Percentiles rank a stretch among this genome's conserved stretches.
phyloP scores from a whole-genome alignment of 2,113 vertebrate species.

The Chauna torquata region DNA sequence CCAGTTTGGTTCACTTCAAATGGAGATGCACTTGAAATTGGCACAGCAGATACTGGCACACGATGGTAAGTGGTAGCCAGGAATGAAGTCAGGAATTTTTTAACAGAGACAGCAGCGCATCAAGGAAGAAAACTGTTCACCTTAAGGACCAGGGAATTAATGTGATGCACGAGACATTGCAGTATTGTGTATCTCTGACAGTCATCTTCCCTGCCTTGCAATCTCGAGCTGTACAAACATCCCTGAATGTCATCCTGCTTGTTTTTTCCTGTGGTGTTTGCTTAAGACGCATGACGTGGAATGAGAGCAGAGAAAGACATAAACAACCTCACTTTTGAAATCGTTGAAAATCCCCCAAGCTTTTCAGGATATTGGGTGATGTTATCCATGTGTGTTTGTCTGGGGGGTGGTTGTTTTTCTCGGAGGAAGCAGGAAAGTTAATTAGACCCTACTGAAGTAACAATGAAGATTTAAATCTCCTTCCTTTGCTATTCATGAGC shows the following conservation, averaged over 20 bases:
- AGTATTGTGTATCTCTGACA: neutral
- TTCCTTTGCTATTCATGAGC: slow-evolving; percentile 18
- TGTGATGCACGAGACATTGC: neutral
- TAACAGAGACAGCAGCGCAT: neutral
- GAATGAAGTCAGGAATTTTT: neutral
- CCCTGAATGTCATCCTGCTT: neutral
- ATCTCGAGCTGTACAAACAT: neutral
- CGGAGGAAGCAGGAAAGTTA: neutral
- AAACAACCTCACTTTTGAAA: neutral
- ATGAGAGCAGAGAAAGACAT: neutral
- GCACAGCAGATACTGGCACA: neutral
- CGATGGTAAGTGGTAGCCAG: neutral
- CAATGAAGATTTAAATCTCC: slow-evolving; percentile 39
- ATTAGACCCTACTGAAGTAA: slow-evolving; percentile 47
- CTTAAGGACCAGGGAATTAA: neutral
- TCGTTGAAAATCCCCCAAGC: neutral
- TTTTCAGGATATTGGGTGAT: slow-evolving; percentile 41
- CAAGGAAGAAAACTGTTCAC: neutral
- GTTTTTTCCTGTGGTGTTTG: neutral
- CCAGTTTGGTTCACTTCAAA: neutral
- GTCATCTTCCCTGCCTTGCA: neutral
- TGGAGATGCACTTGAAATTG: neutral
- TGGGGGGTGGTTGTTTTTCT: slow-evolving; percentile 7
- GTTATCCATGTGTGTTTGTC: slow-evolving; percentile 7
- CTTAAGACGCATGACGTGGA: neutral